phyloP scores from a whole-genome alignment of 2,113 vertebrate genomes.

The Dolichotis patagonum region DNA sequence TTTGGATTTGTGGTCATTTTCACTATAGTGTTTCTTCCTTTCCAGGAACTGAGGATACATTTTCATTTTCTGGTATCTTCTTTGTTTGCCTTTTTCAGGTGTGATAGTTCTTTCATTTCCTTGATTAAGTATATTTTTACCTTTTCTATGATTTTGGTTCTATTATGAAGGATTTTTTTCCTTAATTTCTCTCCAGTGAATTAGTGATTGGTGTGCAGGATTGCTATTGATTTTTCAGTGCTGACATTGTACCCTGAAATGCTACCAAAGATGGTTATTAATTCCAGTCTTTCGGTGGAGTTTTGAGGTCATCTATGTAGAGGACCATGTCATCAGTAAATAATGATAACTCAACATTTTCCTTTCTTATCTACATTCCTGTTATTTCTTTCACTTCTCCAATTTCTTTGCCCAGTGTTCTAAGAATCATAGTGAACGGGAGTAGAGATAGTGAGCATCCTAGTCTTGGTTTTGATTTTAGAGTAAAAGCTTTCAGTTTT shows the following conservation, averaged over 20 bases:
- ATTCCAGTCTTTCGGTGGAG: not conserved
- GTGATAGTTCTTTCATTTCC: not conserved
- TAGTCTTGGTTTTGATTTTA: not conserved
- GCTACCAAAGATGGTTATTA: not conserved
- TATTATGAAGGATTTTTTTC: not conserved
- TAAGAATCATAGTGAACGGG: not conserved
- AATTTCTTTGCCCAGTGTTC: not conserved
- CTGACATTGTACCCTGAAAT: not conserved
- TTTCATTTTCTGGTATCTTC: not conserved
- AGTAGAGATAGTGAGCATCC: not conserved
- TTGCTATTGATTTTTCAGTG: not conserved
- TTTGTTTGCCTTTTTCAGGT: not conserved
- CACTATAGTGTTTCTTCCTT: not conserved
- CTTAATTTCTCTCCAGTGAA: not conserved
- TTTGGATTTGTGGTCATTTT: not conserved
- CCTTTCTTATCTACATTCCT: not conserved
- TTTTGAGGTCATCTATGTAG: not conserved
- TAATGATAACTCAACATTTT: not conserved
- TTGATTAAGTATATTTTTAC: not conserved
- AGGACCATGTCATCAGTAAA: not conserved
- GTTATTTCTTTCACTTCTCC: not conserved
- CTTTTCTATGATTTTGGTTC: not conserved
- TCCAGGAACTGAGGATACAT: not conserved
- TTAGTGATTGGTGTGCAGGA: not conserved
- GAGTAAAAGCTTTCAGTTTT: not conserved